Evolutionary conservation across 2,797 vertebrate species (phyloP), one percentile per base, ranked within the genome.

Genomic region (Sarcoramphus papa): DNA sequence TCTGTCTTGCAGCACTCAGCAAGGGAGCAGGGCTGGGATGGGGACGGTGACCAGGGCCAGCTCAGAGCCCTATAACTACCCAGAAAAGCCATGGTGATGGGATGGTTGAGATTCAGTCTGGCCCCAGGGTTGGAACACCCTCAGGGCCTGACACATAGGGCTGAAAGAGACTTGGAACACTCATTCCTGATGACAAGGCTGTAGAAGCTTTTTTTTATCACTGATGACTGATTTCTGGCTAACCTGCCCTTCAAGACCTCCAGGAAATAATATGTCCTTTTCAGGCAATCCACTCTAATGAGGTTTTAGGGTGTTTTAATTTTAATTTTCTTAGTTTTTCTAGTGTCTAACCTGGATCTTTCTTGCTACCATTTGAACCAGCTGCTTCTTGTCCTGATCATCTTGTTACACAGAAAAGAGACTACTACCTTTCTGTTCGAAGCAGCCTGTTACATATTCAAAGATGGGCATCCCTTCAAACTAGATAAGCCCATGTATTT

Each of bases 41-140:
- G 22, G 13, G 12, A 13, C 23, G 9, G 22, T 20, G 16, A 59
- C 15, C 1, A 1, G 6, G 4, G 2, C 1, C 51, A 48, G 9
- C 3, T 8, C 28, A 74, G 56, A 78, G 12, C 6, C 18, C 23
- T 57, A 0, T 12, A 41, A 54, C 3, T 60, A 6, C 3, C 1
- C 2, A 24, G 14, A 8, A 69, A 84, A 57, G 4, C 5, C 6
- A 2, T 12, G 3, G 27, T 33, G 17, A 62, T 45, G 51, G 13
- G 3, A n/a, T 59, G 24, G 14, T n/a, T 68, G 27, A 76, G 33
- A 53, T 35, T 8, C 2, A 2, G 19, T 30, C 31, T 50, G 37
- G 20, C 8, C 37, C 18, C 25, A 40, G 53, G 2, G 4, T 67
- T 53, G 67, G 19, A 76, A 40, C 9, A 64, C 9, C 5, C 16